Conservation (phyloP, 2,113 vertebrate species). For the Myiozetetes cayanensis region DNA sequence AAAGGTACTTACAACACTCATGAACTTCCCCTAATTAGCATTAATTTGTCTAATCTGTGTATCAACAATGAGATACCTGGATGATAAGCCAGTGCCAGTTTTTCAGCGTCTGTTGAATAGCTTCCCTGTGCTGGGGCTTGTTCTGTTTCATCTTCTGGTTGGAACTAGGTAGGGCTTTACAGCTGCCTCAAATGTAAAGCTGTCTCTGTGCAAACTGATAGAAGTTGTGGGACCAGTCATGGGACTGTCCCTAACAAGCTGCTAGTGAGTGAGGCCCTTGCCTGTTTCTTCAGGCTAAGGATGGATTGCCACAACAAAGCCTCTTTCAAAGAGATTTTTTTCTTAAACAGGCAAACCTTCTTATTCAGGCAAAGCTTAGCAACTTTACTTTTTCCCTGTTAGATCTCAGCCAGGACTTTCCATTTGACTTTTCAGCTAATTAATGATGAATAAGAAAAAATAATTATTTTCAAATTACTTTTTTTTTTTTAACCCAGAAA, state of each 20-base stretch:
- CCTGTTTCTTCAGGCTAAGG: neutral
- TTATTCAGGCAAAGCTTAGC: neutral
- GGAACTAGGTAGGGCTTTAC: neutral
- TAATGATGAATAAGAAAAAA: neutral
- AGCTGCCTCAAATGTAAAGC: neutral
- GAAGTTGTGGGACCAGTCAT: neutral
- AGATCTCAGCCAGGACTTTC: neutral
- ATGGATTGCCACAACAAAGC: neutral
- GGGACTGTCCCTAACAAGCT: neutral
- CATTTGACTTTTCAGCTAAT: neutral
- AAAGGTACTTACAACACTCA: neutral
- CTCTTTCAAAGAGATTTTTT: neutral
- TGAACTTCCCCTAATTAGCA: neutral
- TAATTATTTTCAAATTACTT: neutral
- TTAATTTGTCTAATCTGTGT: neutral
- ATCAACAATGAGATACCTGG: neutral
- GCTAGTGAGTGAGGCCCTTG: neutral
- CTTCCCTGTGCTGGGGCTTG: neutral
- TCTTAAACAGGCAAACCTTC: neutral
- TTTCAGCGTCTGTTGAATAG: fast-evolving
- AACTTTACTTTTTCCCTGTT: neutral
- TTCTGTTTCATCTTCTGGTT: neutral
- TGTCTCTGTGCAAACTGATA: neutral
- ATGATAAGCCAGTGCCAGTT: neutral
- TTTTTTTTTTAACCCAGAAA: neutral